These are phyloP conservation scores for Silurus lanzhouensis DNA, from an alignment of 2,797 vertebrate genomes.

Conservation along the genomic window DNA sequence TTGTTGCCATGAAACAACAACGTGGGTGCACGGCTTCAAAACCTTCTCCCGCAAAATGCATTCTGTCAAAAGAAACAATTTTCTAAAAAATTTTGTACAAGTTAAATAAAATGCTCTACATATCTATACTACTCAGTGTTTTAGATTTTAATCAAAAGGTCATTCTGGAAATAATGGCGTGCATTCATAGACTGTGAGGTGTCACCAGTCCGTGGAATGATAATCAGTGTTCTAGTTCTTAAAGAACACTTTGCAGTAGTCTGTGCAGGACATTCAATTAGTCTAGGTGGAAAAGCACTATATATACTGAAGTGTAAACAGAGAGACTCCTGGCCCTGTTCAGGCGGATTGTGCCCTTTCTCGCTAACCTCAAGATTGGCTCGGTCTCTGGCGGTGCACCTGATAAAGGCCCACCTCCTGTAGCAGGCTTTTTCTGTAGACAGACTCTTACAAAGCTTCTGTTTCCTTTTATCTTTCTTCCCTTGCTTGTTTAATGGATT, in stretches of 20 bases:
- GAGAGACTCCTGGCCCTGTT: constrained; percentile 47
- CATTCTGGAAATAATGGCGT: constrained; percentile 3
- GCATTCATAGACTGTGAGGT: constrained; percentile 11
- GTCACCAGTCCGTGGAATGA: neutral
- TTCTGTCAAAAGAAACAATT: neutral
- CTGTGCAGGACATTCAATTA: constrained; percentile 29
- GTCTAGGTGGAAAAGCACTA: constrained; percentile 24
- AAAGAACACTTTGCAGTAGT: constrained; percentile 19
- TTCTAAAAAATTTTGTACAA: neutral
- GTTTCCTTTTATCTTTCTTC: constrained; percentile 73
- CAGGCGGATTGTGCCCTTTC: constrained; percentile 63
- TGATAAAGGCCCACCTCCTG: constrained; percentile 70
- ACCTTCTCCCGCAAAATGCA: neutral
- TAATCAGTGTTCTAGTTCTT: constrained; percentile 12
- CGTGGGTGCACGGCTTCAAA: neutral
- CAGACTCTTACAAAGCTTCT: constrained; percentile 66
- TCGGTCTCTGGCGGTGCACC: constrained; percentile 63
- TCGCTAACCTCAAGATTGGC: constrained; percentile 63
- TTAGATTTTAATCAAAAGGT: constrained; percentile 3
- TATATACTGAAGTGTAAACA: constrained; percentile 25
- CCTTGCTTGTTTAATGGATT: constrained; percentile 62
- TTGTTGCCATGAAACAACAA: neutral
- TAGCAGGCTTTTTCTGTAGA: constrained; percentile 71
- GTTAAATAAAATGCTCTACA: neutral
- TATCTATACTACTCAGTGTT: neutral